A percentile compares a stretch with the other conserved stretches of the same genome.
phyloP scores from a whole-genome alignment of 1,140 invertebrate species.

The Lepidurus arcticus region DNA sequence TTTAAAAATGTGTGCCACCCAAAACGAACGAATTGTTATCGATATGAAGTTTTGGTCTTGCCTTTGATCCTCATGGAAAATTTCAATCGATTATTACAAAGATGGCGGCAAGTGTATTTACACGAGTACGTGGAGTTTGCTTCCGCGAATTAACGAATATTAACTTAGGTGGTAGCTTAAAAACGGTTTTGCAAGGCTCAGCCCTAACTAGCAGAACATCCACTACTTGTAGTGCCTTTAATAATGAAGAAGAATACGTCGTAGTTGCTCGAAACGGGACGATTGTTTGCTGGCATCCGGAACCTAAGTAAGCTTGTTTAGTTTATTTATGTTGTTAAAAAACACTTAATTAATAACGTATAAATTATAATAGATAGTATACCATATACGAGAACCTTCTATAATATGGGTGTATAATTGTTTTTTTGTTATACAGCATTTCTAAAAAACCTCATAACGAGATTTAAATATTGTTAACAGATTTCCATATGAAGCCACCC shows the following conservation, averaged over 20 bases:
- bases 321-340: background rate
- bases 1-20: too few species aligned
- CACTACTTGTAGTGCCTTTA: background rate
- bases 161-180: background rate
- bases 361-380: too few species aligned
- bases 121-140: background rate
- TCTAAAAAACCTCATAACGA: background rate
- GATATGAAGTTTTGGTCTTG: background rate
- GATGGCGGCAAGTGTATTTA: slow-evolving; percentile 26
- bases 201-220: background rate
- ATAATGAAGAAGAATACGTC: slow-evolving; percentile 48
- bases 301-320: slow-evolving; percentile 44
- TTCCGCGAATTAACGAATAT: background rate
- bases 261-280: slow-evolving; percentile 66
- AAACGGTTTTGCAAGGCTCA: background rate
- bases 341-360: background rate
- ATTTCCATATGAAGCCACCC: slow-evolving; percentile 78
- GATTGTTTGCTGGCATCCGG: slow-evolving; percentile 80
- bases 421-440: background rate
- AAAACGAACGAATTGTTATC: slow-evolving; percentile 25
- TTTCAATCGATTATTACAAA: background rate
- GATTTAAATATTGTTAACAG: slow-evolving; percentile 36
- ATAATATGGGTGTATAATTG: background rate
- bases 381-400: too few species aligned
- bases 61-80: too few species aligned